Evolutionary conservation across 2,113 vertebrate species (phyloP).

Genomic region (Gulo gulo): DNA sequence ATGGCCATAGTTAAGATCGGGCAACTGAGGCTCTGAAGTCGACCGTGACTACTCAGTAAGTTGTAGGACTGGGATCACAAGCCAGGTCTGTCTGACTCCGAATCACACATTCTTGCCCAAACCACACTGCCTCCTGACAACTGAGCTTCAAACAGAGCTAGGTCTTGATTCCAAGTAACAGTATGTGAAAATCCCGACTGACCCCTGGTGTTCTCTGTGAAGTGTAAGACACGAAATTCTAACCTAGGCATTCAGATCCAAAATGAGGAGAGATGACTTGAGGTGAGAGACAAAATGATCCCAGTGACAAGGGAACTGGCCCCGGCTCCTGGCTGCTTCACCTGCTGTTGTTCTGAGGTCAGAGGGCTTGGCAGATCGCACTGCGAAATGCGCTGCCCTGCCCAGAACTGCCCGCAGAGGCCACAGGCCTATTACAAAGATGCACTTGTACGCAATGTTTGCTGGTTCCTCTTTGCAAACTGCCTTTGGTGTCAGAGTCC

Average conservation of each 20-base stretch:
- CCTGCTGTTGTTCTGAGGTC: neutral
- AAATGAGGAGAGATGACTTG: neutral
- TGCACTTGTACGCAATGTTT: rapidly evolving
- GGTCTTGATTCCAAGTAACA: neutral
- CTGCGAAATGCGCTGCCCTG: rapidly evolving
- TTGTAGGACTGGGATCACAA: neutral
- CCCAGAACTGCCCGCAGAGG: neutral
- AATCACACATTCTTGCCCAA: neutral
- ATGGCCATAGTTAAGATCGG: neutral
- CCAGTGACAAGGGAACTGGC: neutral
- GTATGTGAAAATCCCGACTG: neutral
- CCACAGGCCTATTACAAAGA: neutral
- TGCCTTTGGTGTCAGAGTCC: neutral
- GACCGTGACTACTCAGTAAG: neutral
- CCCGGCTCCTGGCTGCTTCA: neutral
- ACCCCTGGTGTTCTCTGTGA: neutral
- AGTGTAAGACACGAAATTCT: neutral
- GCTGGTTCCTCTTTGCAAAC: neutral
- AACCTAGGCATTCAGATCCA: neutral
- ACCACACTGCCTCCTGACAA: neutral
- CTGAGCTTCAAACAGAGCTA: neutral
- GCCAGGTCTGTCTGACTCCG: neutral
- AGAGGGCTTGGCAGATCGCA: too few species aligned
- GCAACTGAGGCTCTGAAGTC: neutral
- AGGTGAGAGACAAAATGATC: neutral